Evolutionary conservation across 2,113 vertebrate genomes (phyloP).

Genomic region (Centropus bengalensis): DNA sequence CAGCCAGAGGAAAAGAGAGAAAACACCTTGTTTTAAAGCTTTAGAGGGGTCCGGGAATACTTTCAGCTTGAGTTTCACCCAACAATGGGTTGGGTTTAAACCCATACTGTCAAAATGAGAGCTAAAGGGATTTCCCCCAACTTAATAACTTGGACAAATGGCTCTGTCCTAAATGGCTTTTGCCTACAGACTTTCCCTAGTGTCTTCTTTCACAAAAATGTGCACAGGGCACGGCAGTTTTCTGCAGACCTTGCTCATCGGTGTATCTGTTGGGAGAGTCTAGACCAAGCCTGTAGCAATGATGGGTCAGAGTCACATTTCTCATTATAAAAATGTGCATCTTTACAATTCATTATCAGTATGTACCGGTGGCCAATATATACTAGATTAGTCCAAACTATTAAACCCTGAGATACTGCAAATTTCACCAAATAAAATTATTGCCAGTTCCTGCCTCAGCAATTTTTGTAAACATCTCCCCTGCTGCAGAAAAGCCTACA

Average conservation of each 20-base stretch:
- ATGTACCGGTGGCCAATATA: neutral
- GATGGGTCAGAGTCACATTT: neutral
- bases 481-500: neutral
- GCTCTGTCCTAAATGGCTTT: neutral
- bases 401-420: neutral
- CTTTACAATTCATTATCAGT: neutral
- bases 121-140: neutral
- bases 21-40: neutral
- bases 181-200: neutral
- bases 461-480: neutral
- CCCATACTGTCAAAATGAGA: neutral
- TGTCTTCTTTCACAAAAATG: neutral
- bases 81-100: neutral
- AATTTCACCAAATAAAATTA: neutral
- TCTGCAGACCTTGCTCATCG: neutral
- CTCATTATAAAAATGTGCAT: neutral
- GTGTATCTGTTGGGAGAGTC: neutral
- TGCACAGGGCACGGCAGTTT: neutral
- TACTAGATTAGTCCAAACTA: neutral
- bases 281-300: neutral
- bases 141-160: neutral
- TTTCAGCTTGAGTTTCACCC: neutral
- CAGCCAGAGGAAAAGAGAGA: neutral
- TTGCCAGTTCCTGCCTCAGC: neutral
- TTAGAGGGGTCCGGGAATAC: neutral